Evolutionary conservation across 2,797 vertebrate genomes (phyloP).

Genomic region (Lates japonicus): DNA sequence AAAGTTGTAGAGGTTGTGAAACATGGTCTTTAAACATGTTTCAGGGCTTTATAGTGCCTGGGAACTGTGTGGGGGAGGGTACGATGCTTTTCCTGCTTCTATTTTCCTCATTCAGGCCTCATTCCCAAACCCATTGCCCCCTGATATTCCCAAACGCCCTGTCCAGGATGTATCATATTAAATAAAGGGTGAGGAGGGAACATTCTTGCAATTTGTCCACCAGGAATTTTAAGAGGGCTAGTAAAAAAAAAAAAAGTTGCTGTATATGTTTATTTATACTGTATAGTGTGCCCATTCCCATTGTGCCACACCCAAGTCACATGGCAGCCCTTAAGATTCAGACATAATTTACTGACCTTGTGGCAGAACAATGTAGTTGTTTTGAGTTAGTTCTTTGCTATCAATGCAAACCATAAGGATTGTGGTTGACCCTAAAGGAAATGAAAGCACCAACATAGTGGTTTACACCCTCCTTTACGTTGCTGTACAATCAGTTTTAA

Average conservation of each 20-base stretch:
- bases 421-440: constrained; percentile 54
- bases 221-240: constrained; percentile 40
- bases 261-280: background rate
- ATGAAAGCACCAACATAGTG: constrained; percentile 27
- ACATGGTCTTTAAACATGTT: constrained; percentile 23
- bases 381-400: constrained; percentile 47
- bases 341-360: constrained; percentile 55
- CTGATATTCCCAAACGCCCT: constrained; percentile 69
- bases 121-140: constrained; percentile 66
- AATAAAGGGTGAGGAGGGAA: constrained; percentile 64
- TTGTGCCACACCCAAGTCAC: constrained; percentile 11
- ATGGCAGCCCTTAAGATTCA: constrained; percentile 14
- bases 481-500: background rate
- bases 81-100: constrained; percentile 62
- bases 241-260: too few species aligned
- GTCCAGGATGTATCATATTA: constrained; percentile 78
- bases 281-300: background rate
- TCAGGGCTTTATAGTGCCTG: constrained; percentile 48
- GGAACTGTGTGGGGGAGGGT: constrained; percentile 65
- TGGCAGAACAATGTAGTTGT: constrained; percentile 67
- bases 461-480: constrained; percentile 28
- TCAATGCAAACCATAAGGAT: constrained; percentile 43
- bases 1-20: constrained; percentile 42
- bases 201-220: constrained; percentile 61
- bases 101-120: constrained; percentile 55